Evolutionary conservation across 1,140 invertebrate genomes (phyloP).

Genomic region (Sitophilus oryzae): DNA sequence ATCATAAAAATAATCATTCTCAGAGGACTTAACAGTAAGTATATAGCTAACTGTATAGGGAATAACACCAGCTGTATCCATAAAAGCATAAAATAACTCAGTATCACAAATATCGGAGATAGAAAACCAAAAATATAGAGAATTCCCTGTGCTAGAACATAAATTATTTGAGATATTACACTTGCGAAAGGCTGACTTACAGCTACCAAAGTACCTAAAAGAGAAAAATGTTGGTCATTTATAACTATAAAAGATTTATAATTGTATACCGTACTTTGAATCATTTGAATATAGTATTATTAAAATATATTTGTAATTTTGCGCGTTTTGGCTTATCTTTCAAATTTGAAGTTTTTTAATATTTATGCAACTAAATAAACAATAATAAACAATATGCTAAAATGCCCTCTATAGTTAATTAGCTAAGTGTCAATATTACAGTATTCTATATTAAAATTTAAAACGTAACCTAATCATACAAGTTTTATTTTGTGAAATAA

Average conservation of each 20-base stretch:
- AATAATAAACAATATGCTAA: too few species aligned
- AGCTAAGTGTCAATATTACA: too few species aligned
- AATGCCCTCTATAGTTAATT: too few species aligned
- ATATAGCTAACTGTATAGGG: background rate
- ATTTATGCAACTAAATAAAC: too few species aligned
- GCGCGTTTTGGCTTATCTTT: too few species aligned
- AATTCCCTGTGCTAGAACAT: background rate
- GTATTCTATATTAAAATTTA: too few species aligned
- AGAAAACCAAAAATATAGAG: background rate
- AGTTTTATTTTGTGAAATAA: too few species aligned
- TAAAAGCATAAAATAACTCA: background rate
- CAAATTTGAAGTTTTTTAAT: too few species aligned
- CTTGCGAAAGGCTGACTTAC: background rate
- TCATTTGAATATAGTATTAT: too few species aligned
- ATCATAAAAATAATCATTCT: background rate
- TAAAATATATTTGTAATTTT: too few species aligned
- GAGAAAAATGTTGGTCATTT: background rate
- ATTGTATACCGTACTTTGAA: too few species aligned
- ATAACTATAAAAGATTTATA: background rate
- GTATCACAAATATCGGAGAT: background rate
- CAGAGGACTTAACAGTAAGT: background rate
- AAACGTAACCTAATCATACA: too few species aligned
- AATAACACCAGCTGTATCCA: background rate
- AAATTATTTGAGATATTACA: background rate
- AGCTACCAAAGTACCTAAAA: background rate